Evolutionary conservation across 2,888 invertebrate species (phyloP).

Genomic region (Pristionchus mayeri): DNA sequence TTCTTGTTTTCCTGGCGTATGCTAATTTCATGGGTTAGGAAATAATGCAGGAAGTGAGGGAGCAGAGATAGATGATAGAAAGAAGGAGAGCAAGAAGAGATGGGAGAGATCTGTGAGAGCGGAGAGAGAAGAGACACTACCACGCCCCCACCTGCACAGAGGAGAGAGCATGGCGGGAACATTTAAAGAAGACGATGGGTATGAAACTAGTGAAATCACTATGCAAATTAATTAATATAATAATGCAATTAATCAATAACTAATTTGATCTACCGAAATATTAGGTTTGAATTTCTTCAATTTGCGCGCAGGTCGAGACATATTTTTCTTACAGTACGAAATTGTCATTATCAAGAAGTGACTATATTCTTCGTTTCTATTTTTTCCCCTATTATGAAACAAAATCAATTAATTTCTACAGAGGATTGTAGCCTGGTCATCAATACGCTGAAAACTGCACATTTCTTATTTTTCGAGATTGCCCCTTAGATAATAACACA

Average conservation of each 20-base stretch:
- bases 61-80: slow-evolving; percentile 25
- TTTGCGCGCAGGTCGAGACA: neutral
- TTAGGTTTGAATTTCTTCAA: neutral
- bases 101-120: neutral
- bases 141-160: slow-evolving; percentile 19
- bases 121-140: slow-evolving; percentile 33
- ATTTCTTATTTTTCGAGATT: neutral
- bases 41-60: slow-evolving; percentile 7
- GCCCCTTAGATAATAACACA: neutral
- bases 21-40: slow-evolving; percentile 3
- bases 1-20: slow-evolving; percentile 1
- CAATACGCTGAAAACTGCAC: neutral
- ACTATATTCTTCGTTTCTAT: neutral
- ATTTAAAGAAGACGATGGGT: neutral
- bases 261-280: neutral
- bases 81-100: neutral
- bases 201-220: neutral
- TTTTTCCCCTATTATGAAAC: no score
- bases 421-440: no score
- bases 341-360: neutral
- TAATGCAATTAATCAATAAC: neutral
- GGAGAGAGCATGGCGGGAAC: slow-evolving; percentile 40
- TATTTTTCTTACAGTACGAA: neutral
- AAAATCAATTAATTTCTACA: no score
- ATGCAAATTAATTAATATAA: slow-evolving; percentile 15